Evolutionary conservation across 2,888 invertebrate genomes (phyloP).

Genomic region (Junonia oenone): DNA sequence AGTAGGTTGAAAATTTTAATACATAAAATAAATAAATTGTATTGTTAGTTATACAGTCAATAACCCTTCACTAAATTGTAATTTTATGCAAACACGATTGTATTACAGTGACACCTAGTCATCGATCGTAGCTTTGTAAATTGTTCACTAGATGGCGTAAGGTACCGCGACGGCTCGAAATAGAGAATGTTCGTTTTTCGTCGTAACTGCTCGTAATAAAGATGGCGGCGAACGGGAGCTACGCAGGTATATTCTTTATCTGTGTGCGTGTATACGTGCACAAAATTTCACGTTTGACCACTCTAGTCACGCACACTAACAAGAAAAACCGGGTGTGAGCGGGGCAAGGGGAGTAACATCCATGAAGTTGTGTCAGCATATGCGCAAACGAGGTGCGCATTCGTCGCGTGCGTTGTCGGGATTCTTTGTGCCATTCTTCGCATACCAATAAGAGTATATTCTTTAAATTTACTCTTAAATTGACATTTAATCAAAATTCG

Average conservation of each 20-base stretch:
- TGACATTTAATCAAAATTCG: constrained; percentile 83
- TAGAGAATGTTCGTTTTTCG: constrained; percentile 47
- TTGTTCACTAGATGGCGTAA: constrained; percentile 31
- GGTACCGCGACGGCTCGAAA: constrained; percentile 39
- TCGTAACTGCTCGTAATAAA: constrained; percentile 48
- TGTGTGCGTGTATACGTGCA: constrained; percentile 69
- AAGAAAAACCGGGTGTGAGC: constrained; percentile 62
- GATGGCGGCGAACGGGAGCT: constrained; percentile 74
- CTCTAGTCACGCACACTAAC: constrained; percentile 64
- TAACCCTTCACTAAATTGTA: not conserved
- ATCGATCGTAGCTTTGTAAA: not conserved
- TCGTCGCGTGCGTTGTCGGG: constrained; percentile 94
- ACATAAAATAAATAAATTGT: too few species aligned
- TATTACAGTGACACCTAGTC: constrained; percentile 13
- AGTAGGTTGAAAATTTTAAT: too few species aligned
- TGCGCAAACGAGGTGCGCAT: constrained; percentile 91
- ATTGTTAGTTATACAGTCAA: too few species aligned
- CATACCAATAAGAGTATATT: constrained; percentile 92
- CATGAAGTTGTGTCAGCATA: constrained; percentile 85
- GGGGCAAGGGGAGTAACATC: constrained; percentile 77
- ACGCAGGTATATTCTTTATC: constrained; percentile 65
- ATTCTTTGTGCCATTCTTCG: constrained; percentile 98
- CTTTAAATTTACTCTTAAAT: constrained; percentile 86
- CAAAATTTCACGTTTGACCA: constrained; percentile 79
- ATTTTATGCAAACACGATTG: not conserved